Conservation (phyloP, 2,113 vertebrate genomes). For the Uria aalge region DNA sequence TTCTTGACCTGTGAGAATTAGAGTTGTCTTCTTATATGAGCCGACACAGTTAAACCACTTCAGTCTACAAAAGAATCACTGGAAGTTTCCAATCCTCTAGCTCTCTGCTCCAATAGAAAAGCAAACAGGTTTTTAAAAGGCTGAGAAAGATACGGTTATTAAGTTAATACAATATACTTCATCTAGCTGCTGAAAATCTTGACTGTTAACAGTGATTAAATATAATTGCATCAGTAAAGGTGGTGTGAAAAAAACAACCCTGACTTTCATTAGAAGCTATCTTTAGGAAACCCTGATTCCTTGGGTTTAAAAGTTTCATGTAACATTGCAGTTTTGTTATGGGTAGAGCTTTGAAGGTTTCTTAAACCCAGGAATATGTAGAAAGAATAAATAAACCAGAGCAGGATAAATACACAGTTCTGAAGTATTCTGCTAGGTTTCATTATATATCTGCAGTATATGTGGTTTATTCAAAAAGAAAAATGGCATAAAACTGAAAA, state of each 20-base stretch:
- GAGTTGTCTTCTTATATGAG: not conserved
- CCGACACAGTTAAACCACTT: not conserved
- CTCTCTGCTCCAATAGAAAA: not conserved
- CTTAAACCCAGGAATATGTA: not conserved
- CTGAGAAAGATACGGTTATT: not conserved
- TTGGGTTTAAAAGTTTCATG: not conserved
- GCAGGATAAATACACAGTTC: slow-evolving; percentile 9
- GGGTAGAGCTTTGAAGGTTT: slow-evolving; percentile 1
- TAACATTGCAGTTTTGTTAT: not conserved
- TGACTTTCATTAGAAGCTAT: not conserved
- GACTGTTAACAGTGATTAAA: not conserved
- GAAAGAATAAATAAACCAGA: slow-evolving; percentile 24
- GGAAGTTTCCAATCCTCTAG: not conserved
- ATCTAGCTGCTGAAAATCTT: slow-evolving; percentile 2
- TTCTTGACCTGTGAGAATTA: not conserved
- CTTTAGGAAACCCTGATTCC: not conserved
- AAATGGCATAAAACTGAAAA: not conserved
- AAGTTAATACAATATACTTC: not conserved
- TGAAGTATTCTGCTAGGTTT: not conserved
- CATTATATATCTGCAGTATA: not conserved
- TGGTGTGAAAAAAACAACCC: not conserved
- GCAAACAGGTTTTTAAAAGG: not conserved
- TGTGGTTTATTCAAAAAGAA: not conserved
- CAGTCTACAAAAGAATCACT: not conserved
- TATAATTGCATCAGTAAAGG: slow-evolving; percentile 9